Base-by-base conservation (phyloP, 1,140 invertebrate genomes). In the Triops cancriformis region DNA sequence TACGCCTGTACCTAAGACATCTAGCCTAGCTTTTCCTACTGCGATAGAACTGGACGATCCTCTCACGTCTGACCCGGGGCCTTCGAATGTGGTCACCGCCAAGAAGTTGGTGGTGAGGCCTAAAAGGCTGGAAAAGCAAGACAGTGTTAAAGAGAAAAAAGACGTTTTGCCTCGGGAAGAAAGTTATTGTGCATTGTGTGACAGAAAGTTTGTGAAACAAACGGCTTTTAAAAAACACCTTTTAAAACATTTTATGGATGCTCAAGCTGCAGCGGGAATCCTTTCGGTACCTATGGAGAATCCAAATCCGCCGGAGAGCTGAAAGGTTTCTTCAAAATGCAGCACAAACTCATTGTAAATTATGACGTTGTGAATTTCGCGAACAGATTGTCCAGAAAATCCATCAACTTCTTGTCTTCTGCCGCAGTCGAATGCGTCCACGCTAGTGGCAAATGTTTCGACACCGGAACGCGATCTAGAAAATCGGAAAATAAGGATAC, bases 401-500 rank as follows among this genome's bases (percentile, higher is more conserved):
- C 72, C 78, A 77, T 79, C 26, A 79, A 64, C n/a, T 23, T 73
- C 26, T 5, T 73, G 41, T 79, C 74, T 79, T 79, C 75, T 28
- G 51, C 76, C 42, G 64, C 43, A 1, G 80, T 74, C 9, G 80
- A 79, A 41, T 81, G 80, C 11, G 82, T 83, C 80, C 82, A 82
- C 6, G 82, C 82, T 28, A 83, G 77, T n/a, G 82, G 82, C 12
- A 83, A 73, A 72, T 83, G 82, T 26, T 76, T 81, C n/a, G 81
- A 45, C 18, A 81, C 82, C 10, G 81, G 79, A 51, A 51, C 76
- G 42, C 82, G 78, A 78, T 83, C 78, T 79, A 42, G 42, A 73
- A 11, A 26, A 45, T 1, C 43, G 11, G 43, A 45, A 1, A 45
- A 45, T 26, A 77, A 72, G 72, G n/a, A 76, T 23, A 12, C 18